Percentiles rank a stretch among this genome's conserved stretches.
These are phyloP conservation scores for Ranitomeya imitator DNA, from an alignment of 2,113 vertebrate genomes.

Conservation along the genomic window DNA sequence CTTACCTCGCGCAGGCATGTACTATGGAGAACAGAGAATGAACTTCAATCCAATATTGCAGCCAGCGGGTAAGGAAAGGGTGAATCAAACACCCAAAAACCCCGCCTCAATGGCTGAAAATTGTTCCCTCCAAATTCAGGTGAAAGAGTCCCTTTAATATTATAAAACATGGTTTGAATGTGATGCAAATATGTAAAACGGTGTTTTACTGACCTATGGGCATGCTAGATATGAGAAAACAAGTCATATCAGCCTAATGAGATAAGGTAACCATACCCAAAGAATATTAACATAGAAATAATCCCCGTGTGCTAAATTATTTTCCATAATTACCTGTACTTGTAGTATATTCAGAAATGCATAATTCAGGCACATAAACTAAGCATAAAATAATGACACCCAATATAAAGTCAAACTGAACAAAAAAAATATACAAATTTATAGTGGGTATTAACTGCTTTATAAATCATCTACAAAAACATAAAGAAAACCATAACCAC, in stretches of 20 bases:
- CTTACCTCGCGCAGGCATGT: too few relatives aligned
- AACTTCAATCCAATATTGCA: too few relatives aligned
- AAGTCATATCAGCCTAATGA: conserved; percentile 31
- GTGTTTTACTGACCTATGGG: not conserved
- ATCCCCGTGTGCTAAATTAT: conserved; percentile 12
- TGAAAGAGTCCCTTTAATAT: too few relatives aligned
- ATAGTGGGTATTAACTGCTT: not conserved
- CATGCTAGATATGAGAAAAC: conserved; percentile 15
- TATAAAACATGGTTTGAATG: not conserved
- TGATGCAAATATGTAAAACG: too few relatives aligned
- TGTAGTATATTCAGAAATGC: conserved; percentile 5
- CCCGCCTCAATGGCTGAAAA: too few relatives aligned
- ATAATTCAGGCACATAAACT: conserved; percentile 16
- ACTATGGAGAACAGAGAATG: too few relatives aligned
- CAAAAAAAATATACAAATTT: not conserved
- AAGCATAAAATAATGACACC: not conserved
- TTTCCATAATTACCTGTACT: conserved; percentile 9
- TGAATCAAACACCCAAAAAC: too few relatives aligned
- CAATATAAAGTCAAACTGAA: not conserved
- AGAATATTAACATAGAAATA: conserved; percentile 24
- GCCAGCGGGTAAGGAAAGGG: too few relatives aligned
- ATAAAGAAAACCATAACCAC: not conserved
- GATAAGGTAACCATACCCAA: not conserved
- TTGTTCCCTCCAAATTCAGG: too few relatives aligned
- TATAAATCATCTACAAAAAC: not conserved